These are phyloP conservation scores for Euproctis similis DNA, from an alignment of 2,888 invertebrate species.

Conservation along the genomic window DNA sequence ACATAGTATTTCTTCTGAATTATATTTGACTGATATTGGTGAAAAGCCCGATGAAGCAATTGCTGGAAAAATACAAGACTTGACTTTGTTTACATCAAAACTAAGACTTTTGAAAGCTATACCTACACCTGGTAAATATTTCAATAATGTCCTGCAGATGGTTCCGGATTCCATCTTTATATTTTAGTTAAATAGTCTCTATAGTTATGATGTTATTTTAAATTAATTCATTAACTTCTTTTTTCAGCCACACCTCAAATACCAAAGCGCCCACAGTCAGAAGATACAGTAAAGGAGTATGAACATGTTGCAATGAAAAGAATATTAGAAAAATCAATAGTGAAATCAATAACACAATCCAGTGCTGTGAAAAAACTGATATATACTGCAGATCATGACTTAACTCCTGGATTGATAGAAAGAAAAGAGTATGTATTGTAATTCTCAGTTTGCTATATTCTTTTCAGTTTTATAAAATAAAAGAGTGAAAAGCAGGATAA, in stretches of 20 bases:
- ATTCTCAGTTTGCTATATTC: too few species aligned
- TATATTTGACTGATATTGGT: conserved; percentile 36
- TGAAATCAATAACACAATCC: conserved; percentile 41
- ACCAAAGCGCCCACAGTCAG: conserved; percentile 19
- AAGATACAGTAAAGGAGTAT: conserved; percentile 31
- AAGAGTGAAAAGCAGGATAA: too few species aligned
- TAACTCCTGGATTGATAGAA: conserved; percentile 36
- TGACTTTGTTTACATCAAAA: conserved; percentile 47
- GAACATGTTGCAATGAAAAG: conserved; percentile 35
- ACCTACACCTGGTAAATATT: conserved; percentile 38
- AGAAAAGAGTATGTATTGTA: conserved; percentile 52
- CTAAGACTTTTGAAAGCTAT: conserved; percentile 48
- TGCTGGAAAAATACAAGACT: conserved; percentile 40
- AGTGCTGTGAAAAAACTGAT: conserved; percentile 39
- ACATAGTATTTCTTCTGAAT: conserved; percentile 26
- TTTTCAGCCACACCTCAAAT: conserved; percentile 34
- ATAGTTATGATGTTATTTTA: too few species aligned
- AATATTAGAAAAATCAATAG: conserved; percentile 41
- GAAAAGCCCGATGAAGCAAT: conserved; percentile 43
- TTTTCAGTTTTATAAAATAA: too few species aligned
- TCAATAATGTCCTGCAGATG: too few species aligned
- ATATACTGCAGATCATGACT: conserved; percentile 23
- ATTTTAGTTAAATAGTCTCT: too few species aligned
- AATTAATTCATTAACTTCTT: not conserved
- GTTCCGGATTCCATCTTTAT: too few species aligned